Evolutionary conservation across 2,797 vertebrate species (phyloP), one percentile per base, ranked within the genome.

Genomic region (Cyclura pinguis): DNA sequence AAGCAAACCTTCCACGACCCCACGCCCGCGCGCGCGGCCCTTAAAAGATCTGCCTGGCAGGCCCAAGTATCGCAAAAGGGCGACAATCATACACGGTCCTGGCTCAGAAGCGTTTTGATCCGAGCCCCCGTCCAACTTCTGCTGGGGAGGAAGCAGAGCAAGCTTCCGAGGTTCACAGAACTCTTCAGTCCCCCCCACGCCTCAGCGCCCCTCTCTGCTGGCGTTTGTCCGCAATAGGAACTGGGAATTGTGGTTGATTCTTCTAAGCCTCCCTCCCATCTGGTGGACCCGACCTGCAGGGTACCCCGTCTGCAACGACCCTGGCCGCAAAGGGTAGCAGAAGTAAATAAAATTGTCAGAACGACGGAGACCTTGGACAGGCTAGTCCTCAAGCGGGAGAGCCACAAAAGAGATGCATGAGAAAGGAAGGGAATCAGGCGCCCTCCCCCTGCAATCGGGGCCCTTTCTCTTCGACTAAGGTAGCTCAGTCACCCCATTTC

Each of bases 51-150:
- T 38, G 18, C 69, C 67, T 35, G 22, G 52, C 10, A 27, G 73
- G 35, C 55, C 59, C 29, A 29, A 14, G 3, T 27, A 12, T 12
- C 6, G 73, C 85, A 62, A 72, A 47, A 35, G 42, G 5, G 47
- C 0, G 32, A 12, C 8, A 5, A 10, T 10, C 1, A 10, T 13
- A 5, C 24, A 64, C 2, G 32, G n/a, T 4, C 20, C 32, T 59
- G 80, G 32, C 38, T 42, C 5, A 32, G 47, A 3, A 55, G 50
- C 14, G 12, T 29, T 55, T 57, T 24, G 18, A 80, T 32, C 38
- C 38, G 8, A 47, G 2, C 5, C 24, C 55, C 27, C 57, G 27
- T 16, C 27, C 55, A 62, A 35, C 24, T 32, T 13, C 55, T 47
- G 24, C 9, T 32, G 55, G 22, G 57, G 72, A 32, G 42, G 59